phyloP scores from a whole-genome alignment of 2,113 vertebrate species.

The Morone chrysops region DNA sequence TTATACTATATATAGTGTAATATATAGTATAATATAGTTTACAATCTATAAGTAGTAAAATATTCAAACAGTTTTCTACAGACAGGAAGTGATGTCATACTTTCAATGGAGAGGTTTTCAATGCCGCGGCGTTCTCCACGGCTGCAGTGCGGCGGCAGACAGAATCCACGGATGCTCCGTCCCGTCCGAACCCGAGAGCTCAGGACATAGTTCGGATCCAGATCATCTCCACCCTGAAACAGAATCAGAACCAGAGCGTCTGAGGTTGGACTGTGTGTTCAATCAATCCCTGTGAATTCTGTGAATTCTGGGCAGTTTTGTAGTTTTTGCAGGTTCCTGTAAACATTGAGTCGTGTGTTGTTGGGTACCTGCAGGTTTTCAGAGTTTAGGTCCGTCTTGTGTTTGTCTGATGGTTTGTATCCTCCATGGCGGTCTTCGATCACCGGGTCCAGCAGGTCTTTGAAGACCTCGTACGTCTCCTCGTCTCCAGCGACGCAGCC shows the following conservation, averaged over 20 bases:
- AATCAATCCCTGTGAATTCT: too few species aligned
- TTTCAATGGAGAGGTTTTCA: conserved; percentile 91
- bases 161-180: conserved; percentile 93
- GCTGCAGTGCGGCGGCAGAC: conserved; percentile 95
- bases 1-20: too few species aligned
- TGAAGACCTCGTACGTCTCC: conserved; percentile 92
- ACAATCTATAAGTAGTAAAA: too few species aligned
- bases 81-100: conserved; percentile 76
- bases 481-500: conserved; percentile 95
- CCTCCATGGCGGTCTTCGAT: conserved; percentile 96
- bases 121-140: conserved; percentile 93
- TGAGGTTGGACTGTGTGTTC: neutral
- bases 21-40: too few species aligned
- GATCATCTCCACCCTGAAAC: conserved; percentile 91
- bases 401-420: conserved; percentile 92
- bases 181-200: conserved; percentile 96
- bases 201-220: conserved; percentile 95
- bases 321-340: too few species aligned
- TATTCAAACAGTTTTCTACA: too few species aligned
- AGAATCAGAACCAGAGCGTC: neutral
- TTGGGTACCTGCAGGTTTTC: conserved; percentile 89
- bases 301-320: too few species aligned
- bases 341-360: too few species aligned
- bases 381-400: conserved; percentile 94
- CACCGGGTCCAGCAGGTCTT: conserved; percentile 93